These are phyloP conservation scores for Tadarida brasiliensis DNA, from an alignment of 2,797 vertebrate species.

Conservation along the genomic window DNA sequence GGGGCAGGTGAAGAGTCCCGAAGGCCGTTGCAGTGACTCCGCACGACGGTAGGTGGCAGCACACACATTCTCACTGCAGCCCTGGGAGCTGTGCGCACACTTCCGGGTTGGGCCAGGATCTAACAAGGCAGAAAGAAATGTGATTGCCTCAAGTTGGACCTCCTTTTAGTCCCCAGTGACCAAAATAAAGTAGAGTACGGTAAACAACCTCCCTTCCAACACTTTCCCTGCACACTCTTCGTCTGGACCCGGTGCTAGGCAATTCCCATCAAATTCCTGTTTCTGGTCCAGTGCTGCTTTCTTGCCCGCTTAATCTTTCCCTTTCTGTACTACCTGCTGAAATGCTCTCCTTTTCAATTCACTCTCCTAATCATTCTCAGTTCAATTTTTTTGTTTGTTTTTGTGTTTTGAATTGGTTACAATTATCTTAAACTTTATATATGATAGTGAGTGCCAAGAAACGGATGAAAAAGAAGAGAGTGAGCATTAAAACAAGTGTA, in stretches of 20 bases:
- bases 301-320: not conserved
- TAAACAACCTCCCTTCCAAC: not conserved
- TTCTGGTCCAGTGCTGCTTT: not conserved
- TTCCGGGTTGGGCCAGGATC: not conserved
- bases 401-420: not conserved
- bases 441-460: not conserved
- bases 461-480: not conserved
- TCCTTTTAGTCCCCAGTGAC: not conserved
- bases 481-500: not conserved
- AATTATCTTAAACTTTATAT: not conserved
- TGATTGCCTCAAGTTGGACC: not conserved
- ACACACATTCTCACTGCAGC: not conserved
- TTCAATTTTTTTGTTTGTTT: not conserved
- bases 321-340: not conserved
- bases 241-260: not conserved
- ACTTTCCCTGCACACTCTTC: not conserved
- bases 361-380: not conserved
- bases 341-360: not conserved
- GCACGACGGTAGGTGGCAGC: constrained; percentile 46
- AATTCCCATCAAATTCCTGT: not conserved
- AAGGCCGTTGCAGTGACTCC: not conserved
- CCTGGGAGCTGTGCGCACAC: rapidly evolving
- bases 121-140: not conserved
- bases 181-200: not conserved
- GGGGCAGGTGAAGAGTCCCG: rapidly evolving